Conservation (phyloP, 2,888 invertebrate species). For the Frankliniella intonsa region DNA sequence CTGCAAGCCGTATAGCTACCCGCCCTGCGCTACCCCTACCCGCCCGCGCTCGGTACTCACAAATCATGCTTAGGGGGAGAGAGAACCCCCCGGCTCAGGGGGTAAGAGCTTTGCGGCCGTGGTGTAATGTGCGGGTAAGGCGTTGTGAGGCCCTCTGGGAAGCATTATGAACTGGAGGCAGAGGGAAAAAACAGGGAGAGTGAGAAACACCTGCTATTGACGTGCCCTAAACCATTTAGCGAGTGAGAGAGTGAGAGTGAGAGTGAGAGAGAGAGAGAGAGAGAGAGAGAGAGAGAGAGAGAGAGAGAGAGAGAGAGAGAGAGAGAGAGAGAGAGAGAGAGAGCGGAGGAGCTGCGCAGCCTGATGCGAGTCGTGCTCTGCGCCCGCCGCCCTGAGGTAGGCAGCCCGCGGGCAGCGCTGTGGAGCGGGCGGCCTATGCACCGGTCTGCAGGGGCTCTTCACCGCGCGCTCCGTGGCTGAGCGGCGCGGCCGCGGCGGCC, state of each 20-base stretch:
- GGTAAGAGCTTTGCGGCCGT: not conserved
- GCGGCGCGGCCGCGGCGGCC: not conserved
- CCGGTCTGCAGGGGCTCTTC: not conserved
- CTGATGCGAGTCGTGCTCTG: not conserved
- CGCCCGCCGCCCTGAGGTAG: not conserved
- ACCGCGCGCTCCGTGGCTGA: not conserved
- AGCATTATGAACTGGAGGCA: no score
- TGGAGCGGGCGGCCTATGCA: not conserved
- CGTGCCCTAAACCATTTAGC: constrained; percentile 24
- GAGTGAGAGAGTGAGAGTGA: constrained; percentile 26
- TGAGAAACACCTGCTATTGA: no score
- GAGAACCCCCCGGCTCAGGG: not conserved
- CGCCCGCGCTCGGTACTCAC: not conserved
- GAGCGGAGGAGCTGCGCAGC: not conserved
- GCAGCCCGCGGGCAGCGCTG: not conserved
- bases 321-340: not conserved
- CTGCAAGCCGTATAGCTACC: not conserved
- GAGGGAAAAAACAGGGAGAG: no score
- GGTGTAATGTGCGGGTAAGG: no score
- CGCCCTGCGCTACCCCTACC: not conserved
- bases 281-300: constrained; percentile 23
- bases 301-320: constrained; percentile 8
- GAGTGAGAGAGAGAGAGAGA: constrained; percentile 20
- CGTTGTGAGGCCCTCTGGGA: no score
- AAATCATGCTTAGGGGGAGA: not conserved